Percentiles rank a stretch among this genome's conserved stretches.
Evolutionary conservation across 1,140 invertebrate species (phyloP).

Genomic region (Delia radicum): DNA sequence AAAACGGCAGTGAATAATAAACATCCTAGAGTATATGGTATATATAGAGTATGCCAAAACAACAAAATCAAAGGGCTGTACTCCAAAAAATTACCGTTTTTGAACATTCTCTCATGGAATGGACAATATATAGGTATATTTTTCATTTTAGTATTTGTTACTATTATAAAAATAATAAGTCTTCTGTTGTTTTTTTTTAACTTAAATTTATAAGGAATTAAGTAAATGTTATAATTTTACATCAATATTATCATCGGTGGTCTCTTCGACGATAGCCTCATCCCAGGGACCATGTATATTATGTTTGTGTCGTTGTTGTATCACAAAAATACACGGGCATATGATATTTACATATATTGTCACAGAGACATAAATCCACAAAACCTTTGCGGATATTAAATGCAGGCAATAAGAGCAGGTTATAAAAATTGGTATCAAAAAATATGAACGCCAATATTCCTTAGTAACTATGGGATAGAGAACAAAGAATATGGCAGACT

Average conservation of each 20-base stretch:
- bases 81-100: too few species aligned
- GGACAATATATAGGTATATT: too few species aligned
- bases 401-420: constrained; percentile 56
- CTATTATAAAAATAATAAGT: not conserved
- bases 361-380: constrained; percentile 63
- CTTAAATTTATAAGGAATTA: not conserved
- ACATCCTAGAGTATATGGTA: too few species aligned
- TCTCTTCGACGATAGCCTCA: constrained; percentile 75
- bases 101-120: too few species aligned
- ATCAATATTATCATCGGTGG: constrained; percentile 48
- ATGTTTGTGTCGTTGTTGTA: constrained; percentile 82
- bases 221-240: constrained; percentile 45
- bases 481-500: constrained; percentile 85
- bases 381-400: constrained; percentile 61
- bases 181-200: not conserved
- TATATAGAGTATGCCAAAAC: too few species aligned
- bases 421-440: constrained; percentile 43
- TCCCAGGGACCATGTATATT: constrained; percentile 97
- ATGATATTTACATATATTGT: constrained; percentile 69
- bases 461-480: constrained; percentile 80
- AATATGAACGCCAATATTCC: constrained; percentile 57
- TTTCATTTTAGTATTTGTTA: too few species aligned
- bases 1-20: too few species aligned
- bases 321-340: constrained; percentile 79
- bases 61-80: too few species aligned